phyloP scores from a whole-genome alignment of 2,888 invertebrate species.

The Beris chalybata region DNA sequence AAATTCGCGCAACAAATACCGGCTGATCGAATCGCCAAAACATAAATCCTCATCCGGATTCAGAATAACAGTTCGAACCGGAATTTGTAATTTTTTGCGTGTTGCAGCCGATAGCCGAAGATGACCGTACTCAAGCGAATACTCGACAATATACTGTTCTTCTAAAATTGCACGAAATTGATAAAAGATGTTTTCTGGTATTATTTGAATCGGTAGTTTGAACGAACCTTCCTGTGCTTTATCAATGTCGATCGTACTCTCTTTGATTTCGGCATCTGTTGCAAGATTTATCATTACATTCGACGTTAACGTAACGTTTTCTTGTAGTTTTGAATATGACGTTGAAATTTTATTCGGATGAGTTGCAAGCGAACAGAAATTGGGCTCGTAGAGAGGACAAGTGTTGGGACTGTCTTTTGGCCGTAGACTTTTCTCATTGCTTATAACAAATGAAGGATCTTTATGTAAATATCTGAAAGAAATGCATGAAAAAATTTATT shows the following conservation, averaged over 20 bases:
- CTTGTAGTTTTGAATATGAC: no score
- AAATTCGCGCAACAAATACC: constrained; percentile 88
- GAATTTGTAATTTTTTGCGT: constrained; percentile 84
- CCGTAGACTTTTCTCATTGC: background rate
- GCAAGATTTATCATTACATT: no score
- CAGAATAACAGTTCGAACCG: constrained; percentile 82
- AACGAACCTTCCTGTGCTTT: constrained; percentile 1
- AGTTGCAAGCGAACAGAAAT: no score
- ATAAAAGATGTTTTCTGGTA: background rate
- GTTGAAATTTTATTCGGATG: no score
- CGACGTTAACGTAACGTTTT: no score
- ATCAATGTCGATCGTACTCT: background rate
- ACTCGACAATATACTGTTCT: constrained; percentile 96
- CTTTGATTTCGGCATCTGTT: background rate
- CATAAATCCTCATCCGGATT: constrained; percentile 89
- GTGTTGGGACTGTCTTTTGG: background rate
- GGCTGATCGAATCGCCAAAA: constrained; percentile 90
- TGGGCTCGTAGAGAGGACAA: no score
- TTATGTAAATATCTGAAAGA: constrained; percentile 4
- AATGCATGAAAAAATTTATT: background rate
- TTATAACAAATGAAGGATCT: background rate
- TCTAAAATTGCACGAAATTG: constrained; percentile 57
- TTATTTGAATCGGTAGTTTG: background rate
- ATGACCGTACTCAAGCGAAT: constrained; percentile 96
- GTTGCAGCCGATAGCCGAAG: constrained; percentile 85